Evolutionary conservation across 2,113 vertebrate species (phyloP).

Genomic region (Sclerurus mexicanus): DNA sequence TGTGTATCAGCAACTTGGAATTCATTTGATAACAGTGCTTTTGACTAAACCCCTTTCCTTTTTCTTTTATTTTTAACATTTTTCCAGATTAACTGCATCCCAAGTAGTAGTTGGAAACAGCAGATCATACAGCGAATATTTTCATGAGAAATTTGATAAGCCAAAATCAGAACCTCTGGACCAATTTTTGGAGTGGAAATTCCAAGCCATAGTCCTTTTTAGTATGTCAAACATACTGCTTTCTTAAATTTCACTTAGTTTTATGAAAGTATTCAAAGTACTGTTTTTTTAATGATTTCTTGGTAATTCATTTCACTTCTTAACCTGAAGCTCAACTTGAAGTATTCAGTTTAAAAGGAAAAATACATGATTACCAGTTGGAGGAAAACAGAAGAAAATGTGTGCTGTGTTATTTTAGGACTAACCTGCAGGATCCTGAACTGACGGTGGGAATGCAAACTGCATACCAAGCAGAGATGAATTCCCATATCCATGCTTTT

Average conservation of each 20-base stretch:
- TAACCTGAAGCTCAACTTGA: background rate
- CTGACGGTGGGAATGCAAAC: background rate
- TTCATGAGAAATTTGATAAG: background rate
- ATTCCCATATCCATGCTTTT: background rate
- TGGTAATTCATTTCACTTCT: background rate
- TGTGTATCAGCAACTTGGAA: background rate
- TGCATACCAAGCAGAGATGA: background rate
- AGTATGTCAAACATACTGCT: background rate
- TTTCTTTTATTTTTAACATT: fast-evolving
- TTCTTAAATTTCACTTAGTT: background rate
- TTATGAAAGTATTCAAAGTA: background rate
- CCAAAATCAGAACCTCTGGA: background rate
- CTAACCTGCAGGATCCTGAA: background rate
- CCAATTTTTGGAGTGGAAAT: background rate
- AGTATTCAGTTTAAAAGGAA: background rate
- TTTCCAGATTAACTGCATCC: background rate
- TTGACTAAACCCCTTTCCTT: background rate
- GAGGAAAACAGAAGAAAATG: background rate
- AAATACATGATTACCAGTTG: background rate
- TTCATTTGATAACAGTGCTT: background rate
- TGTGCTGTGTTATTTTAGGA: background rate
- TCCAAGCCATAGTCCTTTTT: background rate
- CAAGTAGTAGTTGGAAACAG: background rate
- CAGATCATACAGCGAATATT: background rate
- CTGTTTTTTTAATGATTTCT: background rate